Evolutionary conservation across 2,113 vertebrate genomes (phyloP), one percentile per base, ranked within the genome.

Genomic region (Zingel zingel): DNA sequence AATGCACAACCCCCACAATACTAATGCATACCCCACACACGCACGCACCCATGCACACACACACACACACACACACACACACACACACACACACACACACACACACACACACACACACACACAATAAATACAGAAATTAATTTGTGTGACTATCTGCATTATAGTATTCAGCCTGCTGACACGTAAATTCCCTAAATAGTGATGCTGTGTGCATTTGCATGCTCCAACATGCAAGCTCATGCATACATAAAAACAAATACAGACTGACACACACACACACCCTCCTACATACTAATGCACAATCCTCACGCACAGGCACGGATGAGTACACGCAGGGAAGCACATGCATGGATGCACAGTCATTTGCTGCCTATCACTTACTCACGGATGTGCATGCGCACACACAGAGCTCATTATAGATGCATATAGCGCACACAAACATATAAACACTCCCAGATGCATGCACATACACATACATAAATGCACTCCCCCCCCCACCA

Each of bases 181-280:
- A 81, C 16, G 65, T 65, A 57, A 78, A 88, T 74, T 73, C 72
- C 65, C 51, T 83, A 85, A 89, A 88, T 61, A 74, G 66, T 71
- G 72, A 74, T 78, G 61, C 89, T 82, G 84, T 80, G 64, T 57
- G 51, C 80, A 81, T 88, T 81, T 86, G 77, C 86, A 86, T 83
- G 77, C 88, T 79, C 67, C 18, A 25, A 65, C 85, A 78, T 65
- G 80, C 74, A 81, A 73, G 78, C 86, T 90, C 77, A 83, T 84
- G 83, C 88, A 90, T 86, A 90, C 77, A 77, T 80, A 73, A 84
- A 73, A 57, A 83, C 77, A 91, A 79, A 87, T 71, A 71, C 59
- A 23, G 21, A 27, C 72, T 27, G 18, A 45, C 68, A 48, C 82
- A 76, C 66, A 69, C 82, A 69, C 51, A 65, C n/a, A 1, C 6